Evolutionary conservation across 2,113 vertebrate genomes (phyloP).

Genomic region (Nothoprocta perdicaria): DNA sequence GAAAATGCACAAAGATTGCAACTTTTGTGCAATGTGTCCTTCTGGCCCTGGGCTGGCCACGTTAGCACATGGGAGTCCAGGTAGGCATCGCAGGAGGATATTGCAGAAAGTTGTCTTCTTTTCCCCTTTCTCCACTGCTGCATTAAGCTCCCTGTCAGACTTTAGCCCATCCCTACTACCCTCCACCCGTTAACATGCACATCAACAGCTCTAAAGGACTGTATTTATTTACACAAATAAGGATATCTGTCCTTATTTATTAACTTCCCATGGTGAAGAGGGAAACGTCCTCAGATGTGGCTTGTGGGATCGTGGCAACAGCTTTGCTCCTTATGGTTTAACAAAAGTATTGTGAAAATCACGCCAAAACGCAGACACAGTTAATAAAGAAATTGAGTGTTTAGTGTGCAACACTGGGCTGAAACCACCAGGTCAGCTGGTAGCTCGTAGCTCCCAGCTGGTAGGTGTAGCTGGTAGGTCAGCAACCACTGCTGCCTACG

Average conservation of each 20-base stretch:
- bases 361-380: not conserved
- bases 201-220: not conserved
- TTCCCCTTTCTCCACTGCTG: not conserved
- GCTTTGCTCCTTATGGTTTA: not conserved
- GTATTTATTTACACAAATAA: rapidly evolving
- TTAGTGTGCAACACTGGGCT: conserved; percentile 2
- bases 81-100: not conserved
- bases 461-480: too few relatives aligned
- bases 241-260: rapidly evolving
- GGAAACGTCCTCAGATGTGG: not conserved
- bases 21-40: not conserved
- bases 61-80: not conserved
- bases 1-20: not conserved
- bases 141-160: not conserved
- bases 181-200: not conserved
- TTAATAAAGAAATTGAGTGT: not conserved
- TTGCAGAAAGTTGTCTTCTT: not conserved
- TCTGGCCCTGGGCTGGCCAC: not conserved
- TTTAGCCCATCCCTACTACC: not conserved
- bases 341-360: not conserved
- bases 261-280: not conserved
- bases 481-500: not conserved
- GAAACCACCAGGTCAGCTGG: conserved; percentile 20
- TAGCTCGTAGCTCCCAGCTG: too few relatives aligned
- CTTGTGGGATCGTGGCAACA: not conserved